Evolutionary conservation across 1,140 invertebrate species (phyloP), one percentile per base, ranked within the genome.

Genomic region (Nilaparvata lugens): DNA sequence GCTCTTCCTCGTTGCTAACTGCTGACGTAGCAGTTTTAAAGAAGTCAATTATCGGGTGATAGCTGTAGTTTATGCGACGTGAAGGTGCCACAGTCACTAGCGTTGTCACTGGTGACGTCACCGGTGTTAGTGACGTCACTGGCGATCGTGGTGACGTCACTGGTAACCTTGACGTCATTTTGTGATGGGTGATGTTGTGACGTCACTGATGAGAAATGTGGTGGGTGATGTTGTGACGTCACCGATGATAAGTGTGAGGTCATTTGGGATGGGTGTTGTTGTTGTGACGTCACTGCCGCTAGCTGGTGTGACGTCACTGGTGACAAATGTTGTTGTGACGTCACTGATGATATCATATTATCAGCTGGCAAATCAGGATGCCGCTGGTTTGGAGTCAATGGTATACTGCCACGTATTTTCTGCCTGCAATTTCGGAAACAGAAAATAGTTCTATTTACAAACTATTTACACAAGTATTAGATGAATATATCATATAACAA

Each of bases 21-120:
- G 58, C 40, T n/a, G 64, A 18, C n/a, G 62, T 54, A 11, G 52
- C 58, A 1, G 64, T 64, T 23, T 68, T 83, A 69, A 91, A 91
- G 71, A 88, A 91, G 66, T 90, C 87, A 63, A 90, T 88, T 54
- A 91, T 91, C 2, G 88, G 88, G 72, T 91, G 88, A 68, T 91
- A 91, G 69, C 86, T 89, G 67, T 90, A 91, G 74, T 91, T 91
- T 38, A 89, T 78, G 4, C 67, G 61, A 52, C 65, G 67, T 45
- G 69, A 80, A 1, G 45, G 21, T 79, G 21, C 72, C 69, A 7
- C 70, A 68, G 52, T 74, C 31, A 35, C 31, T 35, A 1, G 31
- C 13, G 31, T 11, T 11, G 7, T 28, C 28, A 28, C 28, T 9
- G 28, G 28, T 28, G 28, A 28, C 19, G 13, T 40, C 9, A n/a